Evolutionary conservation across 1,140 invertebrate genomes (phyloP), one percentile per base, ranked within the genome.

Genomic region (Bicyclus anynana): DNA sequence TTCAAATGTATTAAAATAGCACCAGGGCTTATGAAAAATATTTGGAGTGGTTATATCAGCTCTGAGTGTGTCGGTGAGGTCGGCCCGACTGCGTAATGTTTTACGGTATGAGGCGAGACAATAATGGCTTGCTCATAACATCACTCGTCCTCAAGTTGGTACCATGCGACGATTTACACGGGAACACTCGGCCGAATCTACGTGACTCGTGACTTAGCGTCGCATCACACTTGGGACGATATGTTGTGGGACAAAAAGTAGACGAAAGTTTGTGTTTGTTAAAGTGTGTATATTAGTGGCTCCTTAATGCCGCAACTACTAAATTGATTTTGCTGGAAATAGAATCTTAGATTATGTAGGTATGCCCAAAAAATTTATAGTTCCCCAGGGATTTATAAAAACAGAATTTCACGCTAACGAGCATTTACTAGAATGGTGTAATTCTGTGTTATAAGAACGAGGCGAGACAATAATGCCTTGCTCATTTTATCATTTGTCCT

Each of bases 51-150:
- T 78, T 74, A 67, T 69, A 61, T 67, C 84, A 82, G 73, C 81
- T 86, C 77, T 61, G 53, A 67, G 65, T 77, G 60, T 65, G 74
- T 80, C 68, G 65, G 63, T 65, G 59, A 67, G 71, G 69, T 72
- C 73, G 75, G 72, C 67, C 77, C 73, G 73, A 79, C 77, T 86
- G 74, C 80, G 81, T 86, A 86, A 86, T 86, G 81, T 84, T 88
- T 86, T 88, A 88, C 83, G 82, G 84, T 86, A 88, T 86, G 79
- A 83, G 83, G 74, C 77, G 83, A 88, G 84, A 88, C 84, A 86
- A 88, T 88, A 88, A 88, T 88, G 85, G 83, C 79, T 86, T 84
- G 83, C 85, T 88, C 85, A 86, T 88, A 88, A 88, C 85, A 88
- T 88, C 81, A 88, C 85, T 88, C 83, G 80, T 85, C 76, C 80